Conservation (phyloP, 2,888 invertebrate species). For the Galeruca laticollis region DNA sequence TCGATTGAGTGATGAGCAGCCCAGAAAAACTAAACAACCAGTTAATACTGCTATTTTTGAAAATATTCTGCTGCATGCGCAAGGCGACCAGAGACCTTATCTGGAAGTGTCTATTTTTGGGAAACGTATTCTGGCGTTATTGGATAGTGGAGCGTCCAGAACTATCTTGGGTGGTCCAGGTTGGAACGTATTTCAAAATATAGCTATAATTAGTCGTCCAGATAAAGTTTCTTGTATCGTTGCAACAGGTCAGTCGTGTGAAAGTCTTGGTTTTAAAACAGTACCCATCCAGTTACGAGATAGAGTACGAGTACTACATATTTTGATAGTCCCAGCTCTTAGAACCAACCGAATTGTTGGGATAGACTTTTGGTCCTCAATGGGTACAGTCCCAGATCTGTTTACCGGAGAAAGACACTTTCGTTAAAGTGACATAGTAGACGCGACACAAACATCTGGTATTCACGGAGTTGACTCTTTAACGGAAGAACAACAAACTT, state of each 20-base stretch:
- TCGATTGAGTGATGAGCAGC: no score
- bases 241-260: no score
- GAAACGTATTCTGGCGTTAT: no score
- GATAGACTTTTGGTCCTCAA: background rate
- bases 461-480: no score
- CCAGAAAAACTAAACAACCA: no score
- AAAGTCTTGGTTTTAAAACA: no score
- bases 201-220: background rate
- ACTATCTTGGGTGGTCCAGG: conserved; percentile 3
- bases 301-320: background rate
- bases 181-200: conserved; percentile 1
- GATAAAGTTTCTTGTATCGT: background rate
- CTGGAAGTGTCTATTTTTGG: no score
- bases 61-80: no score
- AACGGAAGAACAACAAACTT: no score
- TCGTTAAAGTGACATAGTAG: background rate
- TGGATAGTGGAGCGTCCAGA: background rate
- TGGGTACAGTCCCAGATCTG: conserved; percentile 1
- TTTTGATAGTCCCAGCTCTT: background rate
- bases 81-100: no score
- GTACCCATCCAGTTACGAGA: no score
- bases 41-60: no score
- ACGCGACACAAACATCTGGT: background rate
- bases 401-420: background rate
- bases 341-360: background rate